Base-by-base conservation (phyloP, 1,140 invertebrate species). In the Drepana arcuata region DNA sequence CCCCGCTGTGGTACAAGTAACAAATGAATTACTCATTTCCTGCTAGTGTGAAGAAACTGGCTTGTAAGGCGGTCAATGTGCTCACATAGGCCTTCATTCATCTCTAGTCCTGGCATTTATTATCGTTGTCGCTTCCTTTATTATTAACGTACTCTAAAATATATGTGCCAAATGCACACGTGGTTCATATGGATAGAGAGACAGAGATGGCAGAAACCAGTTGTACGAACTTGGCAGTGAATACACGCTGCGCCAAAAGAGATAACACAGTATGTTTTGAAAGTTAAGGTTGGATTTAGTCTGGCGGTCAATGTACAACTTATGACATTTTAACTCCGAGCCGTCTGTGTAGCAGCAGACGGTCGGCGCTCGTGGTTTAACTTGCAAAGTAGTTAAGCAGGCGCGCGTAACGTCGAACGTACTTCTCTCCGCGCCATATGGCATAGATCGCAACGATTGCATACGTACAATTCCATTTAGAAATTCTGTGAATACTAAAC, bases 181-280 rank as follows among this genome's bases (percentile, higher is more conserved):
- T 75, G 69, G 58, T 79, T 45, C 25, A 41, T 31, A 32, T 34
- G 51, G 32, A 35, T 16, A 27, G 49, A 38, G 50, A 54, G 64
- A 70, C 48, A 65, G 69, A 65, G 48, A 65, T 41, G 55, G 41
- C 41, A 42, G 44, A 68, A 81, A 74, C 63, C 61, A 67, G 71
- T 74, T 73, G 54, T 65, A 59, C 68, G 72, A 77, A 72, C 70
- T 81, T 81, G 71, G 72, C 72, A 74, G 56, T 72, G 70, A 77
- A 73, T 67, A 69, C 45, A 49, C 37, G 49, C 30, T 16, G 34
- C 5, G 9, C n/a, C 2, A 21, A 23, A 11, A 24, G 34, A 16
- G 9, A 26, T 9, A 68, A 57, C 65, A 31, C 55, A 42, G 36
- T 62, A 52, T 28, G 12, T n/a, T 14, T 13, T 16, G 1, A 11